phyloP scores from a whole-genome alignment of 2,797 vertebrate species.

The Myotis daubentonii region DNA sequence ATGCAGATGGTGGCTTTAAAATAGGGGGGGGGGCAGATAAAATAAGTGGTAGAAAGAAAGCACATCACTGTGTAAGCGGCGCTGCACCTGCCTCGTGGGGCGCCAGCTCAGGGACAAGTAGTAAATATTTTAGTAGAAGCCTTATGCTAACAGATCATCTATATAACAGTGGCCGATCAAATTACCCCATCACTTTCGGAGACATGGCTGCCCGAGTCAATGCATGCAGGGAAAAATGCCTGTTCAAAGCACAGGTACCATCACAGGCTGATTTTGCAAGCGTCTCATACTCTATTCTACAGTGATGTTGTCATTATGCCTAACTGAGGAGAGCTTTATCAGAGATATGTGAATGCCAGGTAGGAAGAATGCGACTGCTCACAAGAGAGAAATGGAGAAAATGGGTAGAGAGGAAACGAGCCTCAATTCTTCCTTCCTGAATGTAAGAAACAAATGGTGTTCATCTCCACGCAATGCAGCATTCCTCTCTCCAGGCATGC shows the following conservation, averaged over 20 bases:
- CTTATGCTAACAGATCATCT: constrained; percentile 17
- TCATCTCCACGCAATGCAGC: background rate
- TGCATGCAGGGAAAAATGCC: background rate
- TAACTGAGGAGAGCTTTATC: background rate
- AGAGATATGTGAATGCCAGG: background rate
- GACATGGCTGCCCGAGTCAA: background rate
- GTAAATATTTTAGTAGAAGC: constrained; percentile 63
- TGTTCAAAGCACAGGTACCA: background rate
- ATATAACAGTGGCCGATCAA: background rate
- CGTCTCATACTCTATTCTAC: background rate
- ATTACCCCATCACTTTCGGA: background rate
- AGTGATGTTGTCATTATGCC: background rate
- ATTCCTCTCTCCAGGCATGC: background rate
- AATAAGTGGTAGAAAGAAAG: constrained; percentile 51
- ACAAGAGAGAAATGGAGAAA: background rate
- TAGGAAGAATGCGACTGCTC: background rate
- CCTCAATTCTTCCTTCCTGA: background rate
- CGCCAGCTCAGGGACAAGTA: background rate
- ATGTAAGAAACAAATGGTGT: background rate
- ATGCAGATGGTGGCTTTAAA: constrained; percentile 61
- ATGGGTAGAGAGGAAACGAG: background rate
- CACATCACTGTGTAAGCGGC: background rate
- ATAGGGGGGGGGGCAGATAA: background rate
- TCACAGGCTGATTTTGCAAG: background rate
- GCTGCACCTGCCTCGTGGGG: background rate